Conservation (phyloP, 2,797 vertebrate species). For the Sebastes itinus region DNA sequence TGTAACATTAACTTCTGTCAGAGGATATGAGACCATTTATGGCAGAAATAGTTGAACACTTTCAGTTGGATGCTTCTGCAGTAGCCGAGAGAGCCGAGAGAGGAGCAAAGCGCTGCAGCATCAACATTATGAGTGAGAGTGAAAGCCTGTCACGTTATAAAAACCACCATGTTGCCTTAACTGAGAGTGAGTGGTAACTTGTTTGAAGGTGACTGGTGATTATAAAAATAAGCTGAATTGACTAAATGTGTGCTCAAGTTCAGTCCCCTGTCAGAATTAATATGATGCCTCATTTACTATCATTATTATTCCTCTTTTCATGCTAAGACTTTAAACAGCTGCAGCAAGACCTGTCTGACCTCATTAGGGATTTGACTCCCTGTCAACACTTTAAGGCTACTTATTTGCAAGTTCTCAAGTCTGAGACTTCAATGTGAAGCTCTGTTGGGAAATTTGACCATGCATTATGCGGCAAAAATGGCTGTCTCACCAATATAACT, state of each 20-base stretch:
- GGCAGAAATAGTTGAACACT: background rate
- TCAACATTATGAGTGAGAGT: background rate
- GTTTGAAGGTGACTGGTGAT: constrained; percentile 1
- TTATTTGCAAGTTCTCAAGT: background rate
- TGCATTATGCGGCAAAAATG: background rate
- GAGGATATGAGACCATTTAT: constrained; percentile 1
- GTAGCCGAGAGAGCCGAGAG: background rate
- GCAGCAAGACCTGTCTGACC: background rate
- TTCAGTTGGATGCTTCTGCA: constrained; percentile 3
- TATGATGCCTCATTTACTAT: constrained; percentile 1
- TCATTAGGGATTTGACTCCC: constrained; percentile 1
- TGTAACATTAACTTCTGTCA: constrained; percentile 14
- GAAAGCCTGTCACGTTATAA: background rate
- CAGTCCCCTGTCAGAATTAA: constrained; percentile 4
- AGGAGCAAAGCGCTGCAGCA: background rate
- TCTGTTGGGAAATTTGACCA: background rate
- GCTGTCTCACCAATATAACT: background rate
- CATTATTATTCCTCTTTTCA: constrained; percentile 10
- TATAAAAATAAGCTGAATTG: background rate
- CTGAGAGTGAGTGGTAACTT: background rate
- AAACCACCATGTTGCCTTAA: background rate
- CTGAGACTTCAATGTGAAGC: background rate
- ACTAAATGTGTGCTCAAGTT: background rate
- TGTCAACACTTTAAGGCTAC: background rate
- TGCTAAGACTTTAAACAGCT: constrained; percentile 8